Evolutionary conservation across 2,113 vertebrate genomes (phyloP), one percentile per base, ranked within the genome.

Genomic region (Microcebus jonahi): DNA sequence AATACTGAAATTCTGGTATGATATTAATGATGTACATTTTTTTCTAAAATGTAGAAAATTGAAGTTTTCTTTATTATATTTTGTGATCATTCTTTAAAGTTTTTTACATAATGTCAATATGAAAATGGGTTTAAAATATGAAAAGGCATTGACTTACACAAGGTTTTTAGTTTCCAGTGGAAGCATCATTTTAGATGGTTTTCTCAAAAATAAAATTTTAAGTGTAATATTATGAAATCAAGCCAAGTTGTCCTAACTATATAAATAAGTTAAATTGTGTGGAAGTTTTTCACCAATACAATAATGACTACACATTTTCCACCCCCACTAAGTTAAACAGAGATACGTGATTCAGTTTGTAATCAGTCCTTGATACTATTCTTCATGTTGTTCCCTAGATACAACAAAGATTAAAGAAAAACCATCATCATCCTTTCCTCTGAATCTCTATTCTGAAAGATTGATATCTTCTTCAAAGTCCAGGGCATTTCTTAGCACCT

Each of bases 121-220:
- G 31, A 39, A 65, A 73, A 70, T 57, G 21, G 81, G 11, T 42
- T 42, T 80, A 45, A 85, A 1, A 3, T 70, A 25, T 90, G 42
- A 77, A 92, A 68, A 77, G 27, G 2, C 70, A 77, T 39, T 63
- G 34, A 55, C 61, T 95, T 23, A 6, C 77, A 57, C 20, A 53
- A 53, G 9, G 20, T 8, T 82, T 87, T 77, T 29, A 36, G 2
- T 84, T 87, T 77, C 15, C n/a, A 77, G 31, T 23, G 55, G 18
- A 75, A 53, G 18, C 55, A 53, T 68, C 53, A 83, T 63, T 76
- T 39, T 79, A 63, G 2, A 76, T 63, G 1, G 1, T 87, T 76
- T 89, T 75, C 68, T 77, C 53, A 90, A 81, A 82, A 68, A 76
- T 63, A 88, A 83, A 75, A 39, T 65, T 83, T 63, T 77, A 76